Evolutionary conservation across 1,140 invertebrate species (phyloP).

Genomic region (Drosophila pseudoobscura): DNA sequence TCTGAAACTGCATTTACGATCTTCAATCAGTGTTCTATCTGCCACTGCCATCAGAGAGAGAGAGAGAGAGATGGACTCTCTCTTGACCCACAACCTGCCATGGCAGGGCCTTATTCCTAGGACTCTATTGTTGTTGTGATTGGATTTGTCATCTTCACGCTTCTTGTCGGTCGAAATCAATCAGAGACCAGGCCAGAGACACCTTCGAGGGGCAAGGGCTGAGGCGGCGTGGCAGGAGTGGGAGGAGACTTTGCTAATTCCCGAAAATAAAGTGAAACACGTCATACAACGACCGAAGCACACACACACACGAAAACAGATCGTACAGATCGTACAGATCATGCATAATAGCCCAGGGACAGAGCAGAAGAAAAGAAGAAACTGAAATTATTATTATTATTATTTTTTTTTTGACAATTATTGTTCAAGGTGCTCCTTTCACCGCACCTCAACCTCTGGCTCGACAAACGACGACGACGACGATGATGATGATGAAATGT

Average conservation of each 20-base stretch:
- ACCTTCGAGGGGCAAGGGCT: conserved; percentile 1
- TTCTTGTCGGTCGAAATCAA: conserved; percentile 46
- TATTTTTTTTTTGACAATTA: conserved; percentile 68
- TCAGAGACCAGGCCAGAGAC: conserved; percentile 16
- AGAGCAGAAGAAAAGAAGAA: conserved; percentile 24
- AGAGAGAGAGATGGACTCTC: neutral
- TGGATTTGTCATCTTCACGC: conserved; percentile 61
- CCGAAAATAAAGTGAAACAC: conserved; percentile 57
- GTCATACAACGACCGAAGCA: conserved; percentile 15
- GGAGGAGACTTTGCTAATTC: conserved; percentile 69
- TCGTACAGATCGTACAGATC: conserved; percentile 2
- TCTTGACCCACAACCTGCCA: conserved; percentile 36
- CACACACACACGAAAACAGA: too few species aligned
- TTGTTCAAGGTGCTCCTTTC: conserved; percentile 74
- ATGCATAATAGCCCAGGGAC: conserved; percentile 54
- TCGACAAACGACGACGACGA: conserved; percentile 16
- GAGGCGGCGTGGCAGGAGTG: conserved; percentile 10
- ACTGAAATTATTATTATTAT: conserved; percentile 42
- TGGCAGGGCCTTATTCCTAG: neutral
- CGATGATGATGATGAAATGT: conserved; percentile 77
- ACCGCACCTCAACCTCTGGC: neutral
- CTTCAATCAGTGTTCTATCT: too few species aligned
- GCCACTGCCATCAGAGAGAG: too few species aligned
- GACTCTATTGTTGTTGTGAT: conserved; percentile 51
- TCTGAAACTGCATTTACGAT: too few species aligned